phyloP scores from a whole-genome alignment of 2,888 invertebrate species.

The Monoplex corrugatus region DNA sequence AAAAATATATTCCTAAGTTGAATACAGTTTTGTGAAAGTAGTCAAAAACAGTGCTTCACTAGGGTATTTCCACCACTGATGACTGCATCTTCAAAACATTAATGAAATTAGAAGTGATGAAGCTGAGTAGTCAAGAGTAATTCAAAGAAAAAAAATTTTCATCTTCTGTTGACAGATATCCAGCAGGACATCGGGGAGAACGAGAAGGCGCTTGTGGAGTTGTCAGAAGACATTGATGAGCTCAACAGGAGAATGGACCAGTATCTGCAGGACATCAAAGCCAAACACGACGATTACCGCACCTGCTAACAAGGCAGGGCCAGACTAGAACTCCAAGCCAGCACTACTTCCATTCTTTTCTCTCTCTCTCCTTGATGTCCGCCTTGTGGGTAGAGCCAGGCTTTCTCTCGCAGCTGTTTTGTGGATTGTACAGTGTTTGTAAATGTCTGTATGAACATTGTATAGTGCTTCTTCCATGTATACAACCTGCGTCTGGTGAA shows the following conservation, averaged over 20 bases:
- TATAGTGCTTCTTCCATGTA: constrained; percentile 30
- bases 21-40: too few species aligned
- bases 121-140: too few species aligned
- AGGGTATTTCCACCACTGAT: too few species aligned
- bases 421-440: constrained; percentile 24
- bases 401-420: not conserved
- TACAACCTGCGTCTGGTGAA: not conserved
- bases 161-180: constrained; percentile 82
- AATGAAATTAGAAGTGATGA: too few species aligned
- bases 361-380: not conserved
- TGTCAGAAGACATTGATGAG: constrained; percentile 85
- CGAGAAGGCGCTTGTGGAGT: constrained; percentile 85
- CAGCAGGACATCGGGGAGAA: constrained; percentile 87
- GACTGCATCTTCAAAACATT: too few species aligned
- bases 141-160: too few species aligned
- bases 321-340: constrained; percentile 4
- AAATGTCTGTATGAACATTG: constrained; percentile 15
- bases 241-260: constrained; percentile 86
- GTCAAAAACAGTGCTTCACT: too few species aligned
- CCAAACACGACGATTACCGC: constrained; percentile 70
- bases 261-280: constrained; percentile 83
- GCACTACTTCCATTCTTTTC: not conserved
- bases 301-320: constrained; percentile 63
- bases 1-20: too few species aligned
- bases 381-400: not conserved